phyloP scores from a whole-genome alignment of 2,797 vertebrate genomes.

The Aplochiton taeniatus region DNA sequence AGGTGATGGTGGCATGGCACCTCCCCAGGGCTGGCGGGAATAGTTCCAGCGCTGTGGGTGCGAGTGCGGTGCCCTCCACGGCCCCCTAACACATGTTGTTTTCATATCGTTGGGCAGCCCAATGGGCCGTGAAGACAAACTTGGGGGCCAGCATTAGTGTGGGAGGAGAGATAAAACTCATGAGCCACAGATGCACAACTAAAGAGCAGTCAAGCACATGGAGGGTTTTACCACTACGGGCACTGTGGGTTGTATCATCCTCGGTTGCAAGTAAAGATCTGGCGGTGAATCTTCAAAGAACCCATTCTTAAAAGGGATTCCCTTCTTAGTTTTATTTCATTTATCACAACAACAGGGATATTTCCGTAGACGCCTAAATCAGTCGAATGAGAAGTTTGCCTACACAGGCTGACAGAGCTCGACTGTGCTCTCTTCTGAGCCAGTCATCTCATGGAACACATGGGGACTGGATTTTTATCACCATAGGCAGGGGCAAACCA shows the following conservation, averaged over 20 bases:
- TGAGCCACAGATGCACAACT: neutral
- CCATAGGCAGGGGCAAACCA: too few species aligned
- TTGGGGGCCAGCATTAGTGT: neutral
- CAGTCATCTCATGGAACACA: too few species aligned
- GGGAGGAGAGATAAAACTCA: neutral
- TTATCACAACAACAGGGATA: too few species aligned
- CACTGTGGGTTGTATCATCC: slow-evolving; percentile 16
- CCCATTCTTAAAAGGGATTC: too few species aligned
- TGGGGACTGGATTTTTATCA: too few species aligned
- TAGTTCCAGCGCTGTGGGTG: neutral
- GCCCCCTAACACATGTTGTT: neutral
- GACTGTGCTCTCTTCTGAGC: too few species aligned
- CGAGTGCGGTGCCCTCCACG: neutral
- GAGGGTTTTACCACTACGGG: too few species aligned
- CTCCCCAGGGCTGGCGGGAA: neutral
- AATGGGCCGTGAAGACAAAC: slow-evolving; percentile 3
- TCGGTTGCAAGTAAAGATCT: neutral
- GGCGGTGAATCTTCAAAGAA: neutral
- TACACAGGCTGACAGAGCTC: too few species aligned
- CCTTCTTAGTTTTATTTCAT: too few species aligned
- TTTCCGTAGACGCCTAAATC: too few species aligned
- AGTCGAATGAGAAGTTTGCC: too few species aligned
- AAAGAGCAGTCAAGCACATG: neutral
- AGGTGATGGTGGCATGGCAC: neutral
- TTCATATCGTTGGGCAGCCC: neutral